Conservation (phyloP, 1,140 invertebrate genomes). For the Lethrus apterus region DNA sequence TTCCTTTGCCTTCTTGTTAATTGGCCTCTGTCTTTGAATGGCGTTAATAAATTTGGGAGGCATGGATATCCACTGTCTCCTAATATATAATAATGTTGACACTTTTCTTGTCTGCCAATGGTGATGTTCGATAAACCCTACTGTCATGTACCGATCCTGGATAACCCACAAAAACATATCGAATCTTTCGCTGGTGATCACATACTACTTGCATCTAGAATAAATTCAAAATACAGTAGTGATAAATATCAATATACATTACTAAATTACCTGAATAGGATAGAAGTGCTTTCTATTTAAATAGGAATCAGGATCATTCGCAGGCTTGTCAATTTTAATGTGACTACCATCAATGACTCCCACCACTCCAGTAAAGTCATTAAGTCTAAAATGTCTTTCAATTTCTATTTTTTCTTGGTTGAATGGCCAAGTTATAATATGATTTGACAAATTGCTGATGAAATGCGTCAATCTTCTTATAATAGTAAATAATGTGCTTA, state of each 20-base stretch:
- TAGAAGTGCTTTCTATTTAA: slow-evolving; percentile 25
- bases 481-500: neutral
- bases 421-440: neutral
- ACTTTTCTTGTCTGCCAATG: slow-evolving; percentile 23
- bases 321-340: slow-evolving; percentile 27
- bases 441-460: neutral
- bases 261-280: slow-evolving; percentile 25
- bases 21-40: slow-evolving; percentile 13
- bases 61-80: slow-evolving; percentile 28
- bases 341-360: slow-evolving; percentile 32
- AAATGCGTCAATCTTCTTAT: neutral
- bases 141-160: slow-evolving; percentile 27
- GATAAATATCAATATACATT: neutral
- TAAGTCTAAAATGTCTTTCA: no score
- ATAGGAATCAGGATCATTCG: slow-evolving; percentile 25
- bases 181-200: slow-evolving; percentile 23
- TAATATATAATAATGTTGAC: slow-evolving; percentile 21
- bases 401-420: slow-evolving; percentile 2
- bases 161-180: slow-evolving; percentile 26
- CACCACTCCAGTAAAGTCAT: slow-evolving; percentile 27
- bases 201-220: slow-evolving; percentile 17
- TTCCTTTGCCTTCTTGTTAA: neutral
- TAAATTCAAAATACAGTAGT: neutral
- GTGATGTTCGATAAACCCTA: slow-evolving; percentile 20
- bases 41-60: neutral